Conservation (phyloP, 2,888 invertebrate genomes). For the Pantelozetes paolii region DNA sequence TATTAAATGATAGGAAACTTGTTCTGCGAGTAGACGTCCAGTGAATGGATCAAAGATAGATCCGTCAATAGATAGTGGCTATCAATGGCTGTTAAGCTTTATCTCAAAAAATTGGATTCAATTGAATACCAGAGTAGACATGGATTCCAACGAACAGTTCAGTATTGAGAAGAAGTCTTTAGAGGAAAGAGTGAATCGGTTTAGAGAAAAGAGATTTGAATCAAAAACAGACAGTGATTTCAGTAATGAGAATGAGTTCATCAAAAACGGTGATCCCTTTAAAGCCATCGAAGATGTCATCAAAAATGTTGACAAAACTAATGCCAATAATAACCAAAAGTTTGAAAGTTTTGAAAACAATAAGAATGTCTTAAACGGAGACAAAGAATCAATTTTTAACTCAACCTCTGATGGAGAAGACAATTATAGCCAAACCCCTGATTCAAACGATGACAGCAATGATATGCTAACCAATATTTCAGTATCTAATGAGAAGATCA, state of each 20-base stretch:
- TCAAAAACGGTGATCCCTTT: constrained; percentile 45
- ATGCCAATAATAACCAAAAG: background rate
- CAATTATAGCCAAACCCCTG: background rate
- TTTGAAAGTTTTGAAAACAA: background rate
- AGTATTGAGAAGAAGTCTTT: constrained; percentile 56
- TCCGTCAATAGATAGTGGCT: constrained; percentile 64
- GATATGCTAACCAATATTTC: constrained; percentile 9
- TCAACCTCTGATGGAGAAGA: background rate
- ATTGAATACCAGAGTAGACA: constrained; percentile 62
- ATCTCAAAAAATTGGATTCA: constrained; percentile 64
- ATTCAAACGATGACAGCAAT: constrained; percentile 11
- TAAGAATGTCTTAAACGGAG: background rate
- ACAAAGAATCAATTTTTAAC: background rate
- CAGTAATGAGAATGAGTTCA: constrained; percentile 43
- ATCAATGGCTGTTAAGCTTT: constrained; percentile 65
- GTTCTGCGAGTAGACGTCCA: constrained; percentile 53
- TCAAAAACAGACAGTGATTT: background rate
- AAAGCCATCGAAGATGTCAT: constrained; percentile 44
- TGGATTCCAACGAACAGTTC: constrained; percentile 60
- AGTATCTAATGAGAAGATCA: background rate
- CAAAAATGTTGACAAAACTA: background rate
- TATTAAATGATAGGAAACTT: constrained; percentile 56
- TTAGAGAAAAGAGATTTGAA: constrained; percentile 48
- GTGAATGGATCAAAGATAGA: constrained; percentile 58
- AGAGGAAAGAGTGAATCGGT: constrained; percentile 55